Evolutionary conservation across 2,113 vertebrate species (phyloP).

Genomic region (Stomatorhinus ivindoensis): DNA sequence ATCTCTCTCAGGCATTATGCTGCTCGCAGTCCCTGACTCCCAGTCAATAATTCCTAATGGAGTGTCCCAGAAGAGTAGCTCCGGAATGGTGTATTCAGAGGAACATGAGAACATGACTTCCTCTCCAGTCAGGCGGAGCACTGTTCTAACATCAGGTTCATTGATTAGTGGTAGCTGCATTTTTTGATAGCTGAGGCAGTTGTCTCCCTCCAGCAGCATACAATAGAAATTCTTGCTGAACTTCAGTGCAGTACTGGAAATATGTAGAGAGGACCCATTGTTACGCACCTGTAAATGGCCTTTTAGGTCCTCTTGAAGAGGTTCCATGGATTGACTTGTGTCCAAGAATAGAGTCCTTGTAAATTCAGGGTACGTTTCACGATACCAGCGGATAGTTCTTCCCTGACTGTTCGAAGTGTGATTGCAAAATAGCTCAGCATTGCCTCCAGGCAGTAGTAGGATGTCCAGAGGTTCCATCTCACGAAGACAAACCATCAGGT

Average conservation of each 20-base stretch:
- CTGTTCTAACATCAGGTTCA: constrained; percentile 22
- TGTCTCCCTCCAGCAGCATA: constrained; percentile 35
- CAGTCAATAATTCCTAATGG: constrained; percentile 43
- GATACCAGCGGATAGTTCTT: constrained; percentile 51
- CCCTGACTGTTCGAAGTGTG: background rate
- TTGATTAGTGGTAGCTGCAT: constrained; percentile 28
- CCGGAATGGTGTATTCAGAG: constrained; percentile 21
- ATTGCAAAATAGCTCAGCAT: constrained; percentile 42
- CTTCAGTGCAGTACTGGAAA: constrained; percentile 32
- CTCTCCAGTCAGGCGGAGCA: constrained; percentile 47
- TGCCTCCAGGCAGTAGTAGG: constrained; percentile 6
- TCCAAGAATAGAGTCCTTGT: constrained; percentile 45
- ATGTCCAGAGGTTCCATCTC: constrained; percentile 37
- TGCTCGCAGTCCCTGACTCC: background rate
- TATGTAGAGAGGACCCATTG: constrained; percentile 34
- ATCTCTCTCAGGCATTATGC: constrained; percentile 17
- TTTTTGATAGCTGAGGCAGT: constrained; percentile 47
- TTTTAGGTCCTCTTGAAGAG: constrained; percentile 33
- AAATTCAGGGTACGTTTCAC: constrained; percentile 29
- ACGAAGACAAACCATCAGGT: constrained; percentile 47
- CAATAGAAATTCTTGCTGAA: constrained; percentile 43
- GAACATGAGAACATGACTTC: constrained; percentile 41
- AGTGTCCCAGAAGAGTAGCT: constrained; percentile 47
- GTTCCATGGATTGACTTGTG: constrained; percentile 39
- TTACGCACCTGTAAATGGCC: constrained; percentile 31